Evolutionary conservation across 92 coral and sea anemone genomes (phyloP), one percentile per base, ranked within the genome.

Genomic region (Umimayanthus kanabou): DNA sequence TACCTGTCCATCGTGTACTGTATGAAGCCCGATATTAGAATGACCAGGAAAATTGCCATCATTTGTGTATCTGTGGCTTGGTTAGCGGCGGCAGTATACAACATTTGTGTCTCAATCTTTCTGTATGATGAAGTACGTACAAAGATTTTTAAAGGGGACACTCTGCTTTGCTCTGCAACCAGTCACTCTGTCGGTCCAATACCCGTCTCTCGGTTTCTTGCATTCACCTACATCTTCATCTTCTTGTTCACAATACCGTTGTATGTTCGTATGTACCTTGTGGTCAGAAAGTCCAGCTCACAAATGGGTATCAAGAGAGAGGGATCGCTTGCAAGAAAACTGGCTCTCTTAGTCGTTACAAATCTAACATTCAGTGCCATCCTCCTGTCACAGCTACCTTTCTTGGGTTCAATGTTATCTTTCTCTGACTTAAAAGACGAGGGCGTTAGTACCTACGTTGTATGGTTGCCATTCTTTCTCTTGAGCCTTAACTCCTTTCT

Each of bases 231-330:
- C 33, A 80, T 80, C 43, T 29, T 53, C 25, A 29, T 80, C 26
- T 80, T 28, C 14, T 67, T 80, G 47, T 80, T 28, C 65, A 80
- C 70, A 80, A 80, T 57, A 53, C 84, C 84, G 25, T 10, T 80
- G 29, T 61, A 58, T 39, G 20, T 58, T 80, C 85, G 9, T 16
- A 80, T 80, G 85, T 80, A 80, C 28, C 13, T 80, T 4, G 85
- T 80, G 14, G 85, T 80, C 73, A 80, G 73, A 39, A 65, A 66
- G 47, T 80, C 73, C 13, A 37, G 85, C 47, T 30, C 47, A 29
- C 85, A 80, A 37, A 55, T 65, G 70, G 73, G 85, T 9, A 14
- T 80, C 25, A 80, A 61, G 57, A 37, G 85, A 22, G 85, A 80
- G 29, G 85, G 73, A 58, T 22, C 73, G 16, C 70, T 80, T 3